phyloP scores from a whole-genome alignment of 2,113 vertebrate species.

The Pelodiscus sinensis region DNA sequence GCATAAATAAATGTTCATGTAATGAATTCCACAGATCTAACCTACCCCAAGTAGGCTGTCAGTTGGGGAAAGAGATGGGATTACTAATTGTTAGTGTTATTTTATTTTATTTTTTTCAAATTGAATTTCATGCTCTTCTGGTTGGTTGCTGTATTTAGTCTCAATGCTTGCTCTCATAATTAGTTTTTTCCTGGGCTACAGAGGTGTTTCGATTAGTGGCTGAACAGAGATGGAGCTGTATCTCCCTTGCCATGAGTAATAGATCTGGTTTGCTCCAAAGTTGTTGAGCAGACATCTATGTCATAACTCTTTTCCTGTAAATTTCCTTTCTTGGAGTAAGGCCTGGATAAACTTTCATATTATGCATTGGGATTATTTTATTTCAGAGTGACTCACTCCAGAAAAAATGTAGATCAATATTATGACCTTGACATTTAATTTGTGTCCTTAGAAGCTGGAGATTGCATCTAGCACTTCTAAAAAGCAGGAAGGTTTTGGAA shows the following conservation, averaged over 20 bases:
- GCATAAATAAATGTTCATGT: background rate
- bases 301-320: background rate
- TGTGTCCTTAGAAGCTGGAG: background rate
- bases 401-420: background rate
- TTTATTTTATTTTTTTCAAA: background rate
- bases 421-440: background rate
- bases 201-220: background rate
- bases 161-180: background rate
- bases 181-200: background rate
- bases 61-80: background rate
- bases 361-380: background rate
- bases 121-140: background rate
- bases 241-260: background rate
- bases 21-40: background rate
- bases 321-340: background rate
- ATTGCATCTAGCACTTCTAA: background rate
- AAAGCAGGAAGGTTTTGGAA: background rate
- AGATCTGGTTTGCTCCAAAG: background rate
- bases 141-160: background rate
- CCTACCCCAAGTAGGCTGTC: background rate
- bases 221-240: background rate
- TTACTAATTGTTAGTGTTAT: background rate
- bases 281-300: background rate
- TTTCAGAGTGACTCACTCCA: background rate
- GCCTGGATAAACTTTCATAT: background rate